Percentiles rank a stretch among this genome's conserved stretches.
Evolutionary conservation across 2,888 invertebrate species (phyloP).

Genomic region (Steromphala cineraria): DNA sequence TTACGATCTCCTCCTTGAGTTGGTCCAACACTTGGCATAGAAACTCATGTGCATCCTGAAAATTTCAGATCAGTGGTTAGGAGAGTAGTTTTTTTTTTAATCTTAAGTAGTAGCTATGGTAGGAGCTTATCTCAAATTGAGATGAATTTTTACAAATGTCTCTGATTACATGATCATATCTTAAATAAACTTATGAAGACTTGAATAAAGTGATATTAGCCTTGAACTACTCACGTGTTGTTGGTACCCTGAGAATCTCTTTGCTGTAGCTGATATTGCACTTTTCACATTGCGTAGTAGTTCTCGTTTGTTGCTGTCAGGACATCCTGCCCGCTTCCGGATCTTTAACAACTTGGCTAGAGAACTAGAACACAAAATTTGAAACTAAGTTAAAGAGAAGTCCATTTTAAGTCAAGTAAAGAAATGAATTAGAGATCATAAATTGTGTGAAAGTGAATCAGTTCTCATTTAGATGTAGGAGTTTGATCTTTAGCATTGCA

Average conservation of each 20-base stretch:
- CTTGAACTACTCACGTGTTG: constrained; percentile 64
- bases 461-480: background rate
- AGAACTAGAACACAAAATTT: constrained; percentile 40
- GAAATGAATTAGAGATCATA: too few species aligned
- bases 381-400: background rate
- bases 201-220: too few species aligned
- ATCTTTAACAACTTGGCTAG: constrained; percentile 46
- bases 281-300: constrained; percentile 60
- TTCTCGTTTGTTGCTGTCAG: constrained; percentile 47
- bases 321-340: constrained; percentile 29
- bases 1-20: constrained; percentile 70
- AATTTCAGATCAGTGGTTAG: background rate
- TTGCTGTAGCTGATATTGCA: constrained; percentile 67
- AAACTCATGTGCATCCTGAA: constrained; percentile 75
- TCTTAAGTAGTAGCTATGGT: too few species aligned
- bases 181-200: too few species aligned
- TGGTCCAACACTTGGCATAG: constrained; percentile 71
- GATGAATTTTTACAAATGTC: too few species aligned
- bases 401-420: too few species aligned
- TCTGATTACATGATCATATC: too few species aligned
- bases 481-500: background rate
- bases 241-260: constrained; percentile 67
- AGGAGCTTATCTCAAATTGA: too few species aligned
- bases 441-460: too few species aligned
- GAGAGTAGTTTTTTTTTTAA: too few species aligned